phyloP scores from a whole-genome alignment of 2,888 invertebrate species.

The Gymnocheta viridis region DNA sequence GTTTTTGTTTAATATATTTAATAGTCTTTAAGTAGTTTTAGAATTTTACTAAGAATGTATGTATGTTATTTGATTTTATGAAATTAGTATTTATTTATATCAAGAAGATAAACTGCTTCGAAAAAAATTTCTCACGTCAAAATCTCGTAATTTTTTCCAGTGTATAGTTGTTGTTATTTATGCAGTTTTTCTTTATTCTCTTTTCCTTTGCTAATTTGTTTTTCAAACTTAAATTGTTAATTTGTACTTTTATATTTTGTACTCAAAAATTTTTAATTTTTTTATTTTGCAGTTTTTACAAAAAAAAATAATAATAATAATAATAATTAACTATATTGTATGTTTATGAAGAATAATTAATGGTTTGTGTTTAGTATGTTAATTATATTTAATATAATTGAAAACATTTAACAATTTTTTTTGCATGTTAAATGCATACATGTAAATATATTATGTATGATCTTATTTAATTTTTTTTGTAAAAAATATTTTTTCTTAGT shows the following conservation, averaged over 20 bases:
- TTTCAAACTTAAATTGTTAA: slow-evolving; percentile 76
- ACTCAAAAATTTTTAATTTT: slow-evolving; percentile 73
- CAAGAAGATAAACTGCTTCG: slow-evolving; percentile 50
- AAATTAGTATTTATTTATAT: slow-evolving; percentile 38
- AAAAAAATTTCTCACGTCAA: slow-evolving; percentile 38
- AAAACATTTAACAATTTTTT: slow-evolving; percentile 14
- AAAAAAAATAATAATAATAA: slow-evolving; percentile 30
- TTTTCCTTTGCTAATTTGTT: slow-evolving; percentile 62
- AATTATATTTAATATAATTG: slow-evolving; percentile 70
- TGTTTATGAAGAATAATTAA: slow-evolving; percentile 35
- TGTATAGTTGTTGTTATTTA: slow-evolving; percentile 48
- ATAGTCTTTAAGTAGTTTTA: slow-evolving; percentile 68
- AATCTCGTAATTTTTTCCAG: slow-evolving; percentile 45
- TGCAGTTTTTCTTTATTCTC: slow-evolving; percentile 32
- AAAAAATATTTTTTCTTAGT: slow-evolving; percentile 1
- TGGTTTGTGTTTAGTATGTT: slow-evolving; percentile 44
- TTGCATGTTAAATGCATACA: not conserved
- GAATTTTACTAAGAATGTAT: slow-evolving; percentile 66
- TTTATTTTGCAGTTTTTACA: slow-evolving; percentile 50
- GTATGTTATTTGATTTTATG: slow-evolving; percentile 48
- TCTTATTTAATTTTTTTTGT: no score
- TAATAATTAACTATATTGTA: slow-evolving; percentile 67
- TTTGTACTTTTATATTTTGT: slow-evolving; percentile 79
- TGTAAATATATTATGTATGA: no score
- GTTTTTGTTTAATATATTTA: slow-evolving; percentile 39